A percentile compares a stretch with the other conserved stretches of the same genome.
These are phyloP conservation scores for Brenthis ino DNA, from an alignment of 2,888 invertebrate genomes.

Conservation along the genomic window DNA sequence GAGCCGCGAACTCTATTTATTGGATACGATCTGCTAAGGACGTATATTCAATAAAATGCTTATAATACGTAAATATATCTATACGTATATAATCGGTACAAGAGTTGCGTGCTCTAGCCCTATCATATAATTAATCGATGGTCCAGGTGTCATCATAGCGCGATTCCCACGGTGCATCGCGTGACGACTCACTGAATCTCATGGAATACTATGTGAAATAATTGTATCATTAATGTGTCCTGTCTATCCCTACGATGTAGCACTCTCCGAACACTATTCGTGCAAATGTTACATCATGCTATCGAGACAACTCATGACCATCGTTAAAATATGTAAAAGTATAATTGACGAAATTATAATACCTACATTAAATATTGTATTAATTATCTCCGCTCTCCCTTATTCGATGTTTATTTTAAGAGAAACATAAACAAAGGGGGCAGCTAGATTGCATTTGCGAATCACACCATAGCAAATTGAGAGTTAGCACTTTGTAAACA, in stretches of 20 bases:
- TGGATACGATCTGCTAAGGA: no score
- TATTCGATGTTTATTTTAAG: constrained; percentile 33
- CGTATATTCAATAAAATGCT: no score
- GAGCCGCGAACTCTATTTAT: no score
- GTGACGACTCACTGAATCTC: constrained; percentile 45
- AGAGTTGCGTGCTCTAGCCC: constrained; percentile 31
- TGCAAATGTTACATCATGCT: neutral
- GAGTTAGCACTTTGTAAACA: constrained; percentile 59
- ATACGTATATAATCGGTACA: neutral
- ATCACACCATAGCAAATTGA: constrained; percentile 76
- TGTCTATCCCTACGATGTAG: constrained; percentile 20
- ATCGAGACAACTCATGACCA: neutral
- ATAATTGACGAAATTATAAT: neutral
- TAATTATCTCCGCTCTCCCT: constrained; percentile 9
- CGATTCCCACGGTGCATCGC: constrained; percentile 65
- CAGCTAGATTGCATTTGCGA: constrained; percentile 58
- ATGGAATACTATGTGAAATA: constrained; percentile 30
- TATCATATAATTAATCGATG: constrained; percentile 30
- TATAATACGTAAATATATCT: neutral
- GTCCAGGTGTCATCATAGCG: constrained; percentile 51
- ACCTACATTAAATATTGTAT: neutral
- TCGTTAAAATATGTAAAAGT: neutral
- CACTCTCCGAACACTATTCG: neutral
- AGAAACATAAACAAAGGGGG: constrained; percentile 65
- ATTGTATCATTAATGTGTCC: constrained; percentile 43